These are phyloP conservation scores for Hybognathus amarus DNA, from an alignment of 2,797 vertebrate genomes.

Conservation along the genomic window DNA sequence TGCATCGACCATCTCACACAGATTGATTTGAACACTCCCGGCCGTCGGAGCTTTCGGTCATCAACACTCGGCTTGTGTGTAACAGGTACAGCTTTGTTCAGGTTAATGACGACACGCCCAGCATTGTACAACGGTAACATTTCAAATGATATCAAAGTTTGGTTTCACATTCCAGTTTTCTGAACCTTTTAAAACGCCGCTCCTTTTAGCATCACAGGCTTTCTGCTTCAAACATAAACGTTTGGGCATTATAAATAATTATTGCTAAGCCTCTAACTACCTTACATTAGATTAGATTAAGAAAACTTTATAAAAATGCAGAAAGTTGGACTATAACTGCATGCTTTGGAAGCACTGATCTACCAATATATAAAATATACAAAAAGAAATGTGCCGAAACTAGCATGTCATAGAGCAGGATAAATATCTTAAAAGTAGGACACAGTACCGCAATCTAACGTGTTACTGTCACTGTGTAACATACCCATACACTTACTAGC, in stretches of 20 bases:
- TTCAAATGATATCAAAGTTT: conserved; percentile 43
- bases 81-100: conserved; percentile 57
- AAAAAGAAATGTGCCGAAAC: conserved; percentile 68
- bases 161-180: conserved; percentile 60
- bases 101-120: conserved; percentile 53
- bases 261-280: conserved; percentile 71
- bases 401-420: conserved; percentile 71
- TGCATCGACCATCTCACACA: conserved; percentile 63
- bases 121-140: conserved; percentile 54
- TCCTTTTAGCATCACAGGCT: conserved; percentile 65
- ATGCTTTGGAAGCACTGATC: conserved; percentile 81
- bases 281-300: conserved; percentile 69
- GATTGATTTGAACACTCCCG: conserved; percentile 66
- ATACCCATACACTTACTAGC: conserved; percentile 55
- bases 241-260: conserved; percentile 66
- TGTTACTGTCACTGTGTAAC: conserved; percentile 54
- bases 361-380: conserved; percentile 79
- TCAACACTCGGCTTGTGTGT: conserved; percentile 50
- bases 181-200: conserved; percentile 60
- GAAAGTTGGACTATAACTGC: conserved; percentile 71
- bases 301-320: conserved; percentile 79
- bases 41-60: conserved; percentile 45
- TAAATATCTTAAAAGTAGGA: conserved; percentile 75
- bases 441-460: conserved; percentile 62
- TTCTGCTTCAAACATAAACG: conserved; percentile 53